phyloP scores from a whole-genome alignment of 2,888 invertebrate species.

The Polydrusus tereticollis region DNA sequence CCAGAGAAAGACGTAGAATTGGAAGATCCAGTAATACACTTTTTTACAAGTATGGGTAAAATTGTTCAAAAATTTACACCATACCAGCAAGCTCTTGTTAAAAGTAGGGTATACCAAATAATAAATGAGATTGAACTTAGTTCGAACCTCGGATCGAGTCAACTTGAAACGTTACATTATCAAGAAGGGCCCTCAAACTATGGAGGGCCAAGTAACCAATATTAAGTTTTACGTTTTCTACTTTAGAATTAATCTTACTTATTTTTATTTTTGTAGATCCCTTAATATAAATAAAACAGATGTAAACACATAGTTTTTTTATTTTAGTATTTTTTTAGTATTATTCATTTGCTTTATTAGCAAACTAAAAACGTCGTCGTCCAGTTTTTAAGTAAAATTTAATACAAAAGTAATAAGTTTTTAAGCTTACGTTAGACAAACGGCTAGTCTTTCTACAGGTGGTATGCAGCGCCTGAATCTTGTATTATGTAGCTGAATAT shows the following conservation, averaged over 20 bases:
- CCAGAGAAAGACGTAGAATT: not conserved
- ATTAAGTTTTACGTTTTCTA: not conserved
- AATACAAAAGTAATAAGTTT: no score
- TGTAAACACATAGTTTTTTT: no score
- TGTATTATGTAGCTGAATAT: no score
- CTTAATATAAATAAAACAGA: conserved; percentile 3
- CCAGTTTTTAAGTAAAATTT: no score
- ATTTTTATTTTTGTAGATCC: not conserved
- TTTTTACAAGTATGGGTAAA: not conserved
- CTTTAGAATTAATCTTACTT: not conserved
- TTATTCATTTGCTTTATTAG: no score
- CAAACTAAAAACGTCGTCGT: no score
- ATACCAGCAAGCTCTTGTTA: not conserved
- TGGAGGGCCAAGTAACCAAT: not conserved
- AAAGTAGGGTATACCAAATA: conserved; percentile 1
- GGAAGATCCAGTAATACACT: conserved; percentile 1
- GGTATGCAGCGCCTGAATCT: no score
- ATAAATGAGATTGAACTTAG: conserved; percentile 1
- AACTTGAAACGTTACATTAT: not conserved
- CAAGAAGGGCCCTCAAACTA: not conserved
- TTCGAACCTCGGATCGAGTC: not conserved
- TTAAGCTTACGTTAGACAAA: no score
- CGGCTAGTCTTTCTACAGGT: no score
- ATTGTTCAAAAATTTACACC: not conserved
- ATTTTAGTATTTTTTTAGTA: no score